A percentile compares a stretch with the other conserved stretches of the same genome.
Conservation (phyloP, 2,888 invertebrate genomes). For the Congeria kusceri region DNA sequence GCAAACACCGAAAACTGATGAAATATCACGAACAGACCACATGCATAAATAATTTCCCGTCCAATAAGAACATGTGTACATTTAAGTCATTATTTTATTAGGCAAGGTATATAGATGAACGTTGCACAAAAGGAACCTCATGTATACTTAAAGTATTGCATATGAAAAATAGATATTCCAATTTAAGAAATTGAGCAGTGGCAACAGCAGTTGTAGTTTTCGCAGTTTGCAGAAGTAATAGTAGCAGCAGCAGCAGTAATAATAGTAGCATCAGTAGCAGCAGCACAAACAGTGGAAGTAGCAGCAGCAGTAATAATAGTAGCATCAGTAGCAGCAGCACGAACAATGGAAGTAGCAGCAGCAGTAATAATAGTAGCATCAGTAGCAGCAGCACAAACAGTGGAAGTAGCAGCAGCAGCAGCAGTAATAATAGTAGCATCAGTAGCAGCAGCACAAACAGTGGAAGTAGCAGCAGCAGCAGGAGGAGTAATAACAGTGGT, state of each 20-base stretch:
- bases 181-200: too few relatives aligned
- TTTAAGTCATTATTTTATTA: too few relatives aligned
- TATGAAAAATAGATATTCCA: too few relatives aligned
- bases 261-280: background rate
- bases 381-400: background rate
- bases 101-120: too few relatives aligned
- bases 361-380: background rate
- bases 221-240: background rate
- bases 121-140: too few relatives aligned
- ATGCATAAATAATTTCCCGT: too few relatives aligned
- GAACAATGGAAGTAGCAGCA: background rate
- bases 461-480: too few relatives aligned
- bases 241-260: background rate
- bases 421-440: background rate
- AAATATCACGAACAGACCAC: too few relatives aligned
- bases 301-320: slow-evolving; percentile 3
- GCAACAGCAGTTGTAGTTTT: background rate
- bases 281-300: background rate
- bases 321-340: background rate
- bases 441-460: background rate
- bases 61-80: too few relatives aligned
- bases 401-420: background rate
- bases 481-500: too few relatives aligned
- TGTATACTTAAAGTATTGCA: too few relatives aligned
- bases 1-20: too few relatives aligned